phyloP scores from a whole-genome alignment of 2,113 vertebrate species.

The Prunella himalayana region DNA sequence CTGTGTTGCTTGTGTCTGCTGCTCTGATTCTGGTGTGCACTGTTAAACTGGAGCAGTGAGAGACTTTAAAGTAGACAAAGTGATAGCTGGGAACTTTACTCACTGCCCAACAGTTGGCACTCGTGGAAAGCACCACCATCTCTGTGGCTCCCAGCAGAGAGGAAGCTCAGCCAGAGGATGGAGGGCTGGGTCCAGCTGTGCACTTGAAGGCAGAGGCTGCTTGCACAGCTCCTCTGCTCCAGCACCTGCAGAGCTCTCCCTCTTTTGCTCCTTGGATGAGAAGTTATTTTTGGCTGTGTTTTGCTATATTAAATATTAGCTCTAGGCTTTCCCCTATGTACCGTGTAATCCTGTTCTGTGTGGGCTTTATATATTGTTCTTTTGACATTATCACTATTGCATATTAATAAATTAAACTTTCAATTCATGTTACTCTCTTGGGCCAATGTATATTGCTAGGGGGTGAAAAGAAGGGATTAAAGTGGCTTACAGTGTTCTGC shows the following conservation, averaged over 20 bases:
- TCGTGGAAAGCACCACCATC: rapidly evolving
- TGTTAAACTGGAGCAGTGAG: neutral
- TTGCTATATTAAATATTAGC: conserved; percentile 61
- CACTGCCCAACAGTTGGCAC: neutral
- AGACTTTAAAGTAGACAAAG: neutral
- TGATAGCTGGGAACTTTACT: neutral
- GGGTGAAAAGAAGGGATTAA: conserved; percentile 48
- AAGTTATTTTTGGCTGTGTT: conserved; percentile 57
- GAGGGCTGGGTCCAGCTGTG: neutral
- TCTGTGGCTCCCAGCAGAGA: neutral
- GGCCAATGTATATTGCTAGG: conserved; percentile 54
- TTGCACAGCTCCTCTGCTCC: neutral
- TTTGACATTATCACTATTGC: conserved; percentile 59
- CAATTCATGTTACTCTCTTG: conserved; percentile 35
- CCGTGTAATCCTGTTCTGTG: conserved; percentile 34
- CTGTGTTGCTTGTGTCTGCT: neutral
- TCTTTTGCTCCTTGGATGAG: neutral
- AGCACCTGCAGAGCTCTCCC: conserved; percentile 5
- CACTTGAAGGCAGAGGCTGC: neutral
- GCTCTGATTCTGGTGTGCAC: neutral
- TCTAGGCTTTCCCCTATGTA: conserved; percentile 50
- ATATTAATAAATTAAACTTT: conserved; percentile 64
- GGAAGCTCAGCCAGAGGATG: neutral
- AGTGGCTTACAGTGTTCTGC: conserved; percentile 27
- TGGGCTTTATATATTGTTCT: conserved; percentile 56